Conservation (phyloP, 2,113 vertebrate species). For the Ranitomeya imitator region DNA sequence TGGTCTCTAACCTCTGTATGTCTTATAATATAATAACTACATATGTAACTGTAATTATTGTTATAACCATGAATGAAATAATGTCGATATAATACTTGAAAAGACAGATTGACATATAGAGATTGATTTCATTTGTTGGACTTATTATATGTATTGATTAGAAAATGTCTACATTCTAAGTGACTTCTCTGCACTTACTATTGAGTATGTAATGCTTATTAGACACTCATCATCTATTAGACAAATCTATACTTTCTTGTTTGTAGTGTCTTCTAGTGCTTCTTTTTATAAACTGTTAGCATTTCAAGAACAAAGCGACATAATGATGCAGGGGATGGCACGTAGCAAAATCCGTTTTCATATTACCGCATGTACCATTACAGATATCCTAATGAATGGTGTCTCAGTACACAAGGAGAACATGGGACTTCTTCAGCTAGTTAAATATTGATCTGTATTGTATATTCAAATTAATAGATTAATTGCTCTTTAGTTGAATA, state of each 20-base stretch:
- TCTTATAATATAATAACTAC: neutral
- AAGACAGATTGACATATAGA: slow-evolving; percentile 2
- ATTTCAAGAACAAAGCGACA: neutral
- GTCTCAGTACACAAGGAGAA: neutral
- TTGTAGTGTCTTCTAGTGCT: slow-evolving; percentile 7
- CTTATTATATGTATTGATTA: neutral
- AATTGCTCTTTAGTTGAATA: neutral
- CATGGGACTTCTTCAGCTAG: neutral
- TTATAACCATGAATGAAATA: neutral
- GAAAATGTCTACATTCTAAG: slow-evolving; percentile 12
- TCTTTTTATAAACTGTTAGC: slow-evolving; percentile 7
- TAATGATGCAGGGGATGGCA: neutral
- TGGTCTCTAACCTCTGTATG: neutral
- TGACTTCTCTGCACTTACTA: neutral
- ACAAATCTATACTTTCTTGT: neutral
- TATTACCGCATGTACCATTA: neutral
- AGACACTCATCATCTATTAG: neutral
- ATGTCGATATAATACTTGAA: neutral
- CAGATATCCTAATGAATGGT: neutral
- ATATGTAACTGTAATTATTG: neutral
- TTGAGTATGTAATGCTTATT: neutral
- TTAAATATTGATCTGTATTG: neutral
- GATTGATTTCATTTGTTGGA: slow-evolving; percentile 6
- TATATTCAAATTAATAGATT: neutral
- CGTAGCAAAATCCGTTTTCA: neutral